Conservation (phyloP, 1,140 invertebrate species). For the Trachymyrmex septentrionalis region DNA sequence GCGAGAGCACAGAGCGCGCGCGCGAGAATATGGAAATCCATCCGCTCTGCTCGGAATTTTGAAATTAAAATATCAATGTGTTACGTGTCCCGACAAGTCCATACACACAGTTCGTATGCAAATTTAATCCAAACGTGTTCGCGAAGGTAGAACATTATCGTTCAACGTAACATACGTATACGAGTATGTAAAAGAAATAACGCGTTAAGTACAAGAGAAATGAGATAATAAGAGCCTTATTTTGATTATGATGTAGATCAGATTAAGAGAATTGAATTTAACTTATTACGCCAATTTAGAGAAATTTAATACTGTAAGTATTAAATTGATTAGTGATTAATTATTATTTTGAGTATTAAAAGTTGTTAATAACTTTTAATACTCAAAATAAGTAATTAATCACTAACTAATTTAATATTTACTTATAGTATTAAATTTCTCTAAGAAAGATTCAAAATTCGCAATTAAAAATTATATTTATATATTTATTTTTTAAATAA, state of each 20-base stretch:
- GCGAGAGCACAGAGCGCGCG: background rate
- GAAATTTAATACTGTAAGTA: no score
- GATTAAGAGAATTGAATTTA: background rate
- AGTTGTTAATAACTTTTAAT: no score
- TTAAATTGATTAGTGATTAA: no score
- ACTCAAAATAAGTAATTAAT: no score
- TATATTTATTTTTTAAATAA: background rate
- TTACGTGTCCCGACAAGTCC: slow-evolving; percentile 27
- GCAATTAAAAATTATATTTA: background rate
- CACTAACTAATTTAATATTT: no score
- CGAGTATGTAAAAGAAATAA: background rate
- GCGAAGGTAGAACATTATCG: slow-evolving; percentile 28
- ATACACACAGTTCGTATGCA: slow-evolving; percentile 16
- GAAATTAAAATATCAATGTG: slow-evolving; percentile 60
- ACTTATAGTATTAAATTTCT: no score
- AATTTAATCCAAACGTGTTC: slow-evolving; percentile 51
- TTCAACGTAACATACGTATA: slow-evolving; percentile 13
- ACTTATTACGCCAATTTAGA: background rate
- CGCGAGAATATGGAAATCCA: slow-evolving; percentile 51
- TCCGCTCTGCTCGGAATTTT: slow-evolving; percentile 13
- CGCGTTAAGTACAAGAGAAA: background rate
- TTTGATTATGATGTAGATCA: background rate
- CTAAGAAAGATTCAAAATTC: slow-evolving; percentile 1
- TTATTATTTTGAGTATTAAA: no score
- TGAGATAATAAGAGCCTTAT: background rate